Evolutionary conservation across 1,140 invertebrate species (phyloP).

Genomic region (Leptoteleia sp.): DNA sequence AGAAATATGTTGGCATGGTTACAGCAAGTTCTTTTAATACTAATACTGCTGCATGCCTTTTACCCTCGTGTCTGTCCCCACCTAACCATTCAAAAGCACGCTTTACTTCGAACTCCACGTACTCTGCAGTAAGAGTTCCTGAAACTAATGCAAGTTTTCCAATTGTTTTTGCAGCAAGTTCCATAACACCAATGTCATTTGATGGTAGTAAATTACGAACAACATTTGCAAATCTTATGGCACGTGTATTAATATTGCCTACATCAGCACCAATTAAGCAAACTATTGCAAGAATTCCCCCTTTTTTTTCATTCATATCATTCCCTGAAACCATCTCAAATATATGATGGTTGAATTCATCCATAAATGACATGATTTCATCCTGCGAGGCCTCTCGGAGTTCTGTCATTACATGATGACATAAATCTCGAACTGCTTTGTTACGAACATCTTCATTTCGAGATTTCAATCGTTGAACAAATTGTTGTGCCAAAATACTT

Average conservation of each 20-base stretch:
- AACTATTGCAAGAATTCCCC: conserved; percentile 96
- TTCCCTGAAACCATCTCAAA: conserved; percentile 97
- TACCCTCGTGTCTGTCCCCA: conserved; percentile 93
- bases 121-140: conserved; percentile 95
- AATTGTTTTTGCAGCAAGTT: conserved; percentile 96
- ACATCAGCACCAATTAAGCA: conserved; percentile 95
- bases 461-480: conserved; percentile 93
- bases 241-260: conserved; percentile 93
- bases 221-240: conserved; percentile 96
- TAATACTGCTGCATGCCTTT: conserved; percentile 94
- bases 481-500: conserved; percentile 86
- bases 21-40: conserved; percentile 96
- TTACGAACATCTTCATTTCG: conserved; percentile 91
- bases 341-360: conserved; percentile 97
- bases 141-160: conserved; percentile 94
- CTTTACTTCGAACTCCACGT: conserved; percentile 98
- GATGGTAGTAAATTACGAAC: conserved; percentile 94
- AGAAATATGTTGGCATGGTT: conserved; percentile 98
- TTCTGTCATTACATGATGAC: conserved; percentile 95
- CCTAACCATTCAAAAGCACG: conserved; percentile 96
- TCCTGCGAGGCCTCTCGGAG: conserved; percentile 95
- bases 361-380: conserved; percentile 93
- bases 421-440: conserved; percentile 93
- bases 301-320: conserved; percentile 97
- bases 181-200: conserved; percentile 95